These are phyloP conservation scores for Amphibalanus amphitrite DNA, from an alignment of 1,140 invertebrate genomes.

Conservation along the genomic window DNA sequence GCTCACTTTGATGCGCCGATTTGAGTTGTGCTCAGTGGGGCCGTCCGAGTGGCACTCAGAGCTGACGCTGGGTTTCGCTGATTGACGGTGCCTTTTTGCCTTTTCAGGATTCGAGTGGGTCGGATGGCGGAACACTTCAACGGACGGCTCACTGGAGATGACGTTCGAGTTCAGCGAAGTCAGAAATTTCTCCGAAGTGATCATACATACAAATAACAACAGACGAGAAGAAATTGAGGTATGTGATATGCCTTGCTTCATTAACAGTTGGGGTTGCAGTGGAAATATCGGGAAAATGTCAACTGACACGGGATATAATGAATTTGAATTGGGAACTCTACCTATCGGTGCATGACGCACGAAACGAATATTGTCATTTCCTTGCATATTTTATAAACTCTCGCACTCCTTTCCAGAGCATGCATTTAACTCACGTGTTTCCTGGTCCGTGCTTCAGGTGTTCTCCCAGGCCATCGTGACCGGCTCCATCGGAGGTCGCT, in stretches of 20 bases:
- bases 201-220: not conserved
- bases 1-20: not conserved
- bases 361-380: too few species aligned
- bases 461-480: conserved; percentile 49
- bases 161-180: not conserved
- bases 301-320: too few species aligned
- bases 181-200: not conserved
- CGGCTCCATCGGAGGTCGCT: conserved; percentile 47
- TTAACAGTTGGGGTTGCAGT: not conserved
- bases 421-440: too few species aligned
- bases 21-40: not conserved
- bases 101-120: not conserved
- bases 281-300: too few species aligned
- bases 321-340: too few species aligned
- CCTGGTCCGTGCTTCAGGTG: conserved; percentile 25
- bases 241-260: not conserved
- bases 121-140: not conserved
- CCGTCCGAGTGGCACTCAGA: too few species aligned
- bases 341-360: too few species aligned
- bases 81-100: not conserved
- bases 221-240: not conserved
- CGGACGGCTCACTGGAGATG: not conserved
- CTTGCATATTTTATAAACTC: too few species aligned
- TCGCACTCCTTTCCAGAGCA: too few species aligned
- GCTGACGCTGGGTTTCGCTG: not conserved